Conservation (phyloP, 2,113 vertebrate species). For the Polypterus bichir region DNA sequence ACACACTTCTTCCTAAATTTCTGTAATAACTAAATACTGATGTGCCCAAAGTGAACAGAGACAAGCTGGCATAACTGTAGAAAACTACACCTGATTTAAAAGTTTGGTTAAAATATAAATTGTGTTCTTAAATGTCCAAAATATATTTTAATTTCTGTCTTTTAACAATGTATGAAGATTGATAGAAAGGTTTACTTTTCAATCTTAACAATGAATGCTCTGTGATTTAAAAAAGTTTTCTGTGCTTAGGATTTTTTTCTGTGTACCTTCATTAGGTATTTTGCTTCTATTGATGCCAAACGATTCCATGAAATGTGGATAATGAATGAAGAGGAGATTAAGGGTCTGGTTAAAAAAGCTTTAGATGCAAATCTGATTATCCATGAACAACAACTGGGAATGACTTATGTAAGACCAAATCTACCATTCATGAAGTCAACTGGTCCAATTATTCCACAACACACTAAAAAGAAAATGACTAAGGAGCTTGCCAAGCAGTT, state of each 20-base stretch:
- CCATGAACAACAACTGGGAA: slow-evolving; percentile 53
- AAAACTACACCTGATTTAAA: too few species aligned
- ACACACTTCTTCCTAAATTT: too few species aligned
- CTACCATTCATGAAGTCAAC: slow-evolving; percentile 36
- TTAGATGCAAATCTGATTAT: slow-evolving; percentile 53
- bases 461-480: slow-evolving; percentile 9
- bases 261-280: slow-evolving; percentile 41
- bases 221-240: neutral
- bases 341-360: slow-evolving; percentile 39
- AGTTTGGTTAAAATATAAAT: too few species aligned
- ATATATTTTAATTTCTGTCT: neutral
- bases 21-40: too few species aligned
- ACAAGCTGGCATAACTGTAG: too few species aligned
- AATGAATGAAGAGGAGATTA: slow-evolving; percentile 67
- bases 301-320: slow-evolving; percentile 61
- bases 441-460: slow-evolving; percentile 31
- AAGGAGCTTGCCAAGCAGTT: slow-evolving; percentile 29
- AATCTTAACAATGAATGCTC: neutral
- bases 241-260: neutral
- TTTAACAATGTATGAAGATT: neutral
- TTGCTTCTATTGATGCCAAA: slow-evolving; percentile 28
- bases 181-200: neutral
- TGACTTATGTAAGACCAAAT: slow-evolving; percentile 46
- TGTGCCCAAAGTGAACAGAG: too few species aligned
- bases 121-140: neutral